A percentile compares a stretch with the other conserved stretches of the same genome.
These are phyloP conservation scores for Psittacus erithacus DNA, from an alignment of 2,113 vertebrate species.

Conservation along the genomic window DNA sequence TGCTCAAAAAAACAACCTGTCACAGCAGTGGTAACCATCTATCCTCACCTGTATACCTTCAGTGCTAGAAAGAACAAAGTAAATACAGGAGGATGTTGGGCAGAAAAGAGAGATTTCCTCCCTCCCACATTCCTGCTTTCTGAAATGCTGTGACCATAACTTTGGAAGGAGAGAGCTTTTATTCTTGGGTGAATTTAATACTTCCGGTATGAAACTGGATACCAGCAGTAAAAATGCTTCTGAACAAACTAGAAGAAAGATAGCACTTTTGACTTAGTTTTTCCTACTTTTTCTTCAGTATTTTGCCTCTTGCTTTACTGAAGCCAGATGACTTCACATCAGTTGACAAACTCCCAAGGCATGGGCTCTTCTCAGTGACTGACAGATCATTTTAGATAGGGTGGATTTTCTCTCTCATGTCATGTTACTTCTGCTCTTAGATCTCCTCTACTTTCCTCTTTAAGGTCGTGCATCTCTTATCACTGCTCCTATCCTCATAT, in stretches of 20 bases:
- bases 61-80: background rate
- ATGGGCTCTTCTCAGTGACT: background rate
- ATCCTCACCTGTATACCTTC: background rate
- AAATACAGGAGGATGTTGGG: background rate
- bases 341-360: background rate
- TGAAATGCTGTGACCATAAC: background rate
- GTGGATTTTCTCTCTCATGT: background rate
- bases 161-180: background rate
- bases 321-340: background rate
- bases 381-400: background rate
- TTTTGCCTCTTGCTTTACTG: background rate
- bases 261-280: background rate
- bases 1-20: background rate
- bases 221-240: background rate
- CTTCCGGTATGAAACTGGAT: background rate
- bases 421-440: background rate
- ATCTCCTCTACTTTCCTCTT: background rate
- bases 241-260: background rate
- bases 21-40: background rate
- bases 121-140: background rate
- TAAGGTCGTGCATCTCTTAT: background rate
- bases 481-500: background rate
- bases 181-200: background rate
- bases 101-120: background rate
- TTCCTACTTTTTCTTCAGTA: background rate